A percentile compares a stretch with the other conserved stretches of the same genome.
phyloP scores from a whole-genome alignment of 2,113 vertebrate species.

The Sylvia atricapilla region DNA sequence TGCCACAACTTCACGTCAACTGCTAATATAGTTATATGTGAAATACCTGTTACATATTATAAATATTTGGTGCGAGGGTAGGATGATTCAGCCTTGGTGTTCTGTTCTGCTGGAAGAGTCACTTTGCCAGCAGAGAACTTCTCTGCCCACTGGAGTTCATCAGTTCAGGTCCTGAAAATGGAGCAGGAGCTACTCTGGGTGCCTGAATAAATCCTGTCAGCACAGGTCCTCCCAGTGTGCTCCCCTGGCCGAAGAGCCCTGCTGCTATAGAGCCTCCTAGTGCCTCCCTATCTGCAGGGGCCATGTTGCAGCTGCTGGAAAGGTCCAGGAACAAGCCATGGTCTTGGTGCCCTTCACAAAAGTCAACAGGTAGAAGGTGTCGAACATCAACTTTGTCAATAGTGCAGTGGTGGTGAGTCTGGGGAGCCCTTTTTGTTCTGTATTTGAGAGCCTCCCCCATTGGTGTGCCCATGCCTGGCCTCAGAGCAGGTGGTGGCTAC shows the following conservation, averaged over 20 bases:
- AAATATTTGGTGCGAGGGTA: background rate
- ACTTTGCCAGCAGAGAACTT: background rate
- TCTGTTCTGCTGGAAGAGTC: background rate
- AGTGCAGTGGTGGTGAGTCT: background rate
- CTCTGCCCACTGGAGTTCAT: background rate
- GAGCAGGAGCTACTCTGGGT: background rate
- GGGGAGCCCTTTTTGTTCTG: background rate
- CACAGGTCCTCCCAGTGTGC: background rate
- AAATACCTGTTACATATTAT: background rate
- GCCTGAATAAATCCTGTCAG: background rate
- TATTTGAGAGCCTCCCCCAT: background rate
- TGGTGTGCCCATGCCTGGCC: background rate
- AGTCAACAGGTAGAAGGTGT: background rate
- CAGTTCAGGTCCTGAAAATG: background rate
- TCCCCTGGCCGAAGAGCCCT: background rate
- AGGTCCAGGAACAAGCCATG: background rate
- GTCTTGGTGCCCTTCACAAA: background rate
- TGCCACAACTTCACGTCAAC: background rate
- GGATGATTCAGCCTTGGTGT: background rate
- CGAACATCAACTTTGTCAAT: background rate
- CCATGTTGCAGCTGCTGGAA: background rate
- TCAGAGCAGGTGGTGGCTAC: background rate
- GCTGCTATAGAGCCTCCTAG: background rate
- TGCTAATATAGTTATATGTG: too few relatives aligned
- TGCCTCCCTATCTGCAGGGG: background rate